Evolutionary conservation across 2,888 invertebrate genomes (phyloP), one percentile per base, ranked within the genome.

Genomic region (Acrobasis repandana): DNA sequence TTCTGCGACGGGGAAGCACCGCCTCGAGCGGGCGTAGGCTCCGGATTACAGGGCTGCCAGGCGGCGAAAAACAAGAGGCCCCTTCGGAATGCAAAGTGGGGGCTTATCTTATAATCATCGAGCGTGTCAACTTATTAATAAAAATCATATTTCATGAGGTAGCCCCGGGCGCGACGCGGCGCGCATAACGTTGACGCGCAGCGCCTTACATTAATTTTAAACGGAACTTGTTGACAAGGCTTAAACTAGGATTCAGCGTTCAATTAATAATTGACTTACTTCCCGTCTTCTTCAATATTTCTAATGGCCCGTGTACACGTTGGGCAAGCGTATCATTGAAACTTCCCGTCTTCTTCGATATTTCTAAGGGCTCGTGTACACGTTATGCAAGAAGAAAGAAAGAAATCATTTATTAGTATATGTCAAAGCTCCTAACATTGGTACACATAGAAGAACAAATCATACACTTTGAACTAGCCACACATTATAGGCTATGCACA

Each of bases 61-160:
- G 82, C 73, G 85, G 74, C 80, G 84, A 80, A 86, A 85, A 90
- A 91, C 88, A 86, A 82, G 84, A 74, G 80, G 80, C 83, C 86
- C 82, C 86, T 78, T 71, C 80, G 86, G 91, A 90, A 92, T 92
- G 91, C 88, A 90, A 92, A 92, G 87, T 88, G 89, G 86, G 80
- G 85, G 88, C 91, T 92, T 90, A 92, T 92, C 92, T 90, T 85
- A 89, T 92, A 92, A 92, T 92, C 92, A 91, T 92, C 90, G 87
- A 84, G 90, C 90, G 92, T 88, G 92, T 91, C 92, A 90, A 90
- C 83, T 92, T 92, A 92, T 92, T 92, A 92, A 92, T 92, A 92
- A 92, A 92, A 92, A 92, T 91, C 91, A 91, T 90, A 91, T 92
- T 93, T 91, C 89, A 88, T 77, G 84, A 86, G 84, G 83, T 79